Conservation (phyloP, 2,113 vertebrate genomes). For the Pedionomus torquatus region DNA sequence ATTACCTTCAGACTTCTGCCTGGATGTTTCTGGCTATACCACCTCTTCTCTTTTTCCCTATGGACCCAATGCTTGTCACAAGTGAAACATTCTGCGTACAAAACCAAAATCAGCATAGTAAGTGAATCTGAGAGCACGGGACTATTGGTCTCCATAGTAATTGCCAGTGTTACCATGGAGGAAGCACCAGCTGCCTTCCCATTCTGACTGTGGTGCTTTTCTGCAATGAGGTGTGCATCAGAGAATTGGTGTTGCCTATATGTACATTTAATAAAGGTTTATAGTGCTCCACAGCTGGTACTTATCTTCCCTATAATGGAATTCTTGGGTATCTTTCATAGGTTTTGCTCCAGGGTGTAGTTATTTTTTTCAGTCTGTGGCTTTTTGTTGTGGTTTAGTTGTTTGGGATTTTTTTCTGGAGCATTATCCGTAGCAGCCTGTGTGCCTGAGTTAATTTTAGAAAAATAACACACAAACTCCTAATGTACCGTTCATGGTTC, state of each 20-base stretch:
- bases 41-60: background rate
- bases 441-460: background rate
- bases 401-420: background rate
- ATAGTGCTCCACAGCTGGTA: background rate
- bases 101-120: background rate
- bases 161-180: background rate
- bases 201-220: background rate
- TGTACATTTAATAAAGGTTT: background rate
- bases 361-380: background rate
- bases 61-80: background rate
- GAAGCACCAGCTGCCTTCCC: background rate
- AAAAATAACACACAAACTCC: background rate
- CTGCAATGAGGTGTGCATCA: background rate
- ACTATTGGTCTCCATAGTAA: background rate
- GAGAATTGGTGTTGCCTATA: background rate
- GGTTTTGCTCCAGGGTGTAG: background rate
- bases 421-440: background rate
- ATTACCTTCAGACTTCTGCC: background rate
- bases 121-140: background rate
- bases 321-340: background rate
- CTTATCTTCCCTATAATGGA: background rate
- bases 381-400: background rate
- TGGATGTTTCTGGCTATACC: background rate
- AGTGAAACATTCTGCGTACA: background rate
- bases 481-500: background rate